A percentile compares a stretch with the other conserved stretches of the same genome.
phyloP scores from a whole-genome alignment of 2,797 vertebrate species.

The Phrynocephalus guinanensis region DNA sequence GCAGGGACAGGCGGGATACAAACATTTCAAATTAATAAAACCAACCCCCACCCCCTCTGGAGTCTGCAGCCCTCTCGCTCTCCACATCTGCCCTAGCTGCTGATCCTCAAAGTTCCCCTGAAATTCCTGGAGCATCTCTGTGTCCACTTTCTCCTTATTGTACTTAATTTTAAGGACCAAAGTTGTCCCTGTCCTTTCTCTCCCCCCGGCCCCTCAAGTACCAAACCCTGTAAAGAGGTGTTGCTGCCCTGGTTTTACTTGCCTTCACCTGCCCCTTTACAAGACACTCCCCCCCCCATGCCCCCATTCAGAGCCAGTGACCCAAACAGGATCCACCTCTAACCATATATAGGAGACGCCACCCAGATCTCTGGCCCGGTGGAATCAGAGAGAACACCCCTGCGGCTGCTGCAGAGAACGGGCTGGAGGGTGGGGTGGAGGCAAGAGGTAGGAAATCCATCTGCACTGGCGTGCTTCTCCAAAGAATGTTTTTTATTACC shows the following conservation, averaged over 20 bases:
- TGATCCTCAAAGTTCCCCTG: background rate
- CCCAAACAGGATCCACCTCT: background rate
- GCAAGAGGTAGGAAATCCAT: background rate
- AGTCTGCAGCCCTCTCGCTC: no score
- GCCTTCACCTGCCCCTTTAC: background rate
- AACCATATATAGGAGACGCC: background rate
- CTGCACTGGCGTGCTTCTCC: slow-evolving; percentile 8
- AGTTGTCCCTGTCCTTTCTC: background rate
- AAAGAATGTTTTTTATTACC: slow-evolving; percentile 45
- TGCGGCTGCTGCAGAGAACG: background rate
- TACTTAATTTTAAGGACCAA: background rate
- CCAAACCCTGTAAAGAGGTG: no score
- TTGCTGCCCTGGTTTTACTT: background rate
- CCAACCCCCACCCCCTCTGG: no score
- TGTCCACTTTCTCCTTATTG: background rate
- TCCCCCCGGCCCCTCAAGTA: no score
- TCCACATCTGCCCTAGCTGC: no score
- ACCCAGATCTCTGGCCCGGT: background rate
- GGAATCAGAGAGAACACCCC: accelerated
- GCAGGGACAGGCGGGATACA: no score
- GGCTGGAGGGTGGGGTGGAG: no score
- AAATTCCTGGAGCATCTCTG: background rate
- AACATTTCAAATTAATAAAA: no score
- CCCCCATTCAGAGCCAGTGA: background rate
- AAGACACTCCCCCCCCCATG: no score